A percentile compares a stretch with the other conserved stretches of the same genome.
Evolutionary conservation across 2,797 vertebrate species (phyloP).

Genomic region (Fringilla coelebs): DNA sequence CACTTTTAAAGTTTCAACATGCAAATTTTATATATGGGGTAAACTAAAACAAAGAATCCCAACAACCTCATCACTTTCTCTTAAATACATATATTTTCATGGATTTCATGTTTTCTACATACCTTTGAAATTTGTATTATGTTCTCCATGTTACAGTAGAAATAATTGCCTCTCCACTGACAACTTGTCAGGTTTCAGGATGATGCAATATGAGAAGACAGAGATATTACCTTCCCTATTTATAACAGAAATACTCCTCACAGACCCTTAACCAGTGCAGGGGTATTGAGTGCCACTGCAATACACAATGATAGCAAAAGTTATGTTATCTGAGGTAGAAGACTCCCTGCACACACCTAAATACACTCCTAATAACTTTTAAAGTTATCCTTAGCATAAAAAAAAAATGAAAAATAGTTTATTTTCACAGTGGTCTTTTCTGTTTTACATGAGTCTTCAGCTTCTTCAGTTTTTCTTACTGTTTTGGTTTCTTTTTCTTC

Average conservation of each 20-base stretch:
- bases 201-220: background rate
- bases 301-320: background rate
- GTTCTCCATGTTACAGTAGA: slow-evolving; percentile 5
- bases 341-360: background rate
- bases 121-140: background rate
- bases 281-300: background rate
- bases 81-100: background rate
- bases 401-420: background rate
- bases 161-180: slow-evolving; percentile 55
- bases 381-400: background rate
- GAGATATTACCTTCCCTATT: background rate
- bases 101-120: background rate
- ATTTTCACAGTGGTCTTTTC: background rate
- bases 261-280: background rate
- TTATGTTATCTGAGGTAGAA: background rate
- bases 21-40: background rate
- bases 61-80: background rate
- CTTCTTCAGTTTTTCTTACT: background rate
- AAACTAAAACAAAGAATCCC: background rate
- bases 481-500: background rate
- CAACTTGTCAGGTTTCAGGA: slow-evolving; percentile 35
- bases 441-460: background rate
- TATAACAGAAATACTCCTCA: background rate
- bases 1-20: background rate
- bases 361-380: background rate